Base-by-base conservation (phyloP, 2,113 vertebrate species). In the zebrafish (Danio rerio) region DNA sequence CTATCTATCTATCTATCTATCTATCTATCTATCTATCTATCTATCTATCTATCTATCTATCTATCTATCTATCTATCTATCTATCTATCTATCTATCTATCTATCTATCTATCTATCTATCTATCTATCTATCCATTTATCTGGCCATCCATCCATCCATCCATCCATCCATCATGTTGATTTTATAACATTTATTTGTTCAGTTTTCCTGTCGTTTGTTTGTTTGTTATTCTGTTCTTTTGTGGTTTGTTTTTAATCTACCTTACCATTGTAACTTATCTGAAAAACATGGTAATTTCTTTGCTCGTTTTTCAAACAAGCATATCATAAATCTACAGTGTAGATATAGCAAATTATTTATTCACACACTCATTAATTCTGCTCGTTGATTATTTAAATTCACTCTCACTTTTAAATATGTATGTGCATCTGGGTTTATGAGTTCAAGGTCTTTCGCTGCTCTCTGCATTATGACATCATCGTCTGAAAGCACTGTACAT, bases 391-490 rank as follows among this genome's bases (percentile, higher is more conserved):
- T 31, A 53, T 72, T 72, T 53, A 72, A 55, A 58, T 58, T 61
- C n/a, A 61, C 56, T 18, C 43, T 61, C n/a, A 61, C 56, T 18
- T 62, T 21, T 66, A 40, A 50, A 52, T 78, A 31, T 80, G 53
- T 62, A 47, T 79, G 11, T 49, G 56, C 80, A 56, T 75, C 6
- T 66, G 47, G 7, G 50, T 66, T 21, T 55, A 21, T 53, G 61
- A 56, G 31, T 15, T 59, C 50, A 61, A 63, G 40, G 65, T 47
- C 42, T 5, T 1, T n/a, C 12, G 65, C 62, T 45, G 79, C 11
- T 15, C 40, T 18, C 53, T 6, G 66, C 78, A 70, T 49, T 45
- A 77, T 20, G 63, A 85, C 79, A 78, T 72, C 56, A 49, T 53
- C 45, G 9, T 45, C n/a, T 59, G 16, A 45, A 53, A 16, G 8